Evolutionary conservation across 2,797 vertebrate genomes (phyloP).

Genomic region (Serranus cabrilla): DNA sequence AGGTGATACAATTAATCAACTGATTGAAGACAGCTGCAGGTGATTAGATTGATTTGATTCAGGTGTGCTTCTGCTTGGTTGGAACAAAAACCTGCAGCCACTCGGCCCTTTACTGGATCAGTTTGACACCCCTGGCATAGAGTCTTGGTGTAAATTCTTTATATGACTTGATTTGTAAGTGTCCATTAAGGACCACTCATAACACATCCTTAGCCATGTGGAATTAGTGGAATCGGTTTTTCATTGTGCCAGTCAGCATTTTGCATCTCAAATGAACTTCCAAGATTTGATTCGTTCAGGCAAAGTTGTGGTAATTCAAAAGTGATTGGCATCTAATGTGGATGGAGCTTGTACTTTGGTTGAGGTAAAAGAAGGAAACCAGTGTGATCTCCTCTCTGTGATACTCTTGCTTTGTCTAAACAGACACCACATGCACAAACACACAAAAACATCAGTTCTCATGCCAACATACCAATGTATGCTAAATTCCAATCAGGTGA

Average conservation of each 20-base stretch:
- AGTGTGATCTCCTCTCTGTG: constrained; percentile 79
- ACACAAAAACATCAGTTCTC: neutral
- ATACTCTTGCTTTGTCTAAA: constrained; percentile 37
- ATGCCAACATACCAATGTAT: neutral
- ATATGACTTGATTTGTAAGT: too few relatives aligned
- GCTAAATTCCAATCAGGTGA: neutral
- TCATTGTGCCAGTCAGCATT: neutral
- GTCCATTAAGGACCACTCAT: neutral
- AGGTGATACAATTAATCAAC: too few relatives aligned
- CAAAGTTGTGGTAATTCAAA: neutral
- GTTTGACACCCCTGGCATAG: too few relatives aligned
- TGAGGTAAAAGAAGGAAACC: constrained; percentile 68
- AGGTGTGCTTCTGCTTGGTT: too few relatives aligned
- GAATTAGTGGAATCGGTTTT: neutral
- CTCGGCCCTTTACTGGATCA: too few relatives aligned
- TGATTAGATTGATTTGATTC: too few relatives aligned
- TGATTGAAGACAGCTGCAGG: too few relatives aligned
- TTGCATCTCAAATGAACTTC: neutral
- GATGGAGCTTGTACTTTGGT: neutral
- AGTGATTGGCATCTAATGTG: neutral
- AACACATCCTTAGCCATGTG: neutral
- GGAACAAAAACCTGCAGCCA: too few relatives aligned
- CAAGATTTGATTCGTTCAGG: neutral
- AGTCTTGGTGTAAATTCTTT: too few relatives aligned
- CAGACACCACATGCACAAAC: constrained; percentile 10